Evolutionary conservation across 2,888 invertebrate genomes (phyloP).

Genomic region (Notocelia uddmanniana): DNA sequence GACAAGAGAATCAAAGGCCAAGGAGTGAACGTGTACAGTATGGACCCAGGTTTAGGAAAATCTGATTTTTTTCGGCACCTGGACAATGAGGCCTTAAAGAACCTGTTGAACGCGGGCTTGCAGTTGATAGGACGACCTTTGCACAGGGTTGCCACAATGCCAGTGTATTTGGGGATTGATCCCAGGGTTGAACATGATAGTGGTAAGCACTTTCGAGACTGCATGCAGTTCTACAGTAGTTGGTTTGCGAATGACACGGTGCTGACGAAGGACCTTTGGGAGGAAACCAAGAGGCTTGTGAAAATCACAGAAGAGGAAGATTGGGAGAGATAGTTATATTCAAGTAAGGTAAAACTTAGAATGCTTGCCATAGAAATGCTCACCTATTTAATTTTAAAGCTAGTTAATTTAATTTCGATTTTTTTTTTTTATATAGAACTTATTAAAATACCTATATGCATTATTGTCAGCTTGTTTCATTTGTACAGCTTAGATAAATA

Average conservation of each 20-base stretch:
- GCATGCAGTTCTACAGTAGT: conserved; percentile 67
- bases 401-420: no score
- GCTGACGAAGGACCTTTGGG: conserved; percentile 63
- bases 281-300: conserved; percentile 64
- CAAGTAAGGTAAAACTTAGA: neutral
- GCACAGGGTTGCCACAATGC: conserved; percentile 63
- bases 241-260: conserved; percentile 72
- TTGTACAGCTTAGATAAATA: no score
- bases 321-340: conserved; percentile 60
- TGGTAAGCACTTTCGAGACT: conserved; percentile 72
- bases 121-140: conserved; percentile 60
- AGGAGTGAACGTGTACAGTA: conserved; percentile 90
- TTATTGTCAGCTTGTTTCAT: no score
- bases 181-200: conserved; percentile 60
- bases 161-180: conserved; percentile 68
- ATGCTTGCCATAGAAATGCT: no score
- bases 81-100: conserved; percentile 54
- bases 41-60: conserved; percentile 93
- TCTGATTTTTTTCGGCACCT: conserved; percentile 90
- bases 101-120: conserved; percentile 58
- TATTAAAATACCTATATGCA: no score
- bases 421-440: no score
- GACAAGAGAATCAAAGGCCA: conserved; percentile 63
- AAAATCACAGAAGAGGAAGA: conserved; percentile 63
- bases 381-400: no score